Evolutionary conservation across 2,113 vertebrate genomes (phyloP), one percentile per base, ranked within the genome.

Genomic region (Gobiocypris rarus): DNA sequence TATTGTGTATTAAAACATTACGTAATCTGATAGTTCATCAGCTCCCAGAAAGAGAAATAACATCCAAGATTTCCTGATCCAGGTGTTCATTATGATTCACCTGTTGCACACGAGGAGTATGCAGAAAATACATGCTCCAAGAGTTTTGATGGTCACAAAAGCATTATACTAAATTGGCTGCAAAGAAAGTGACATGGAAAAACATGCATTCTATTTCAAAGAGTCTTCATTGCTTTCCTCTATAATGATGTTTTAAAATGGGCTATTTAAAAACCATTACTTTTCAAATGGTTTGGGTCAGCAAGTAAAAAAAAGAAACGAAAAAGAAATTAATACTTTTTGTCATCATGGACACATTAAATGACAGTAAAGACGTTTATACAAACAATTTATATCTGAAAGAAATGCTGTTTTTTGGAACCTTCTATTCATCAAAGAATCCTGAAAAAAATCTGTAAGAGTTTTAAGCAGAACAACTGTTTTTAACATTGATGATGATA

Each of bases 1-100:
- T 73, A n/a, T 48, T 48, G 38, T 73, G 70, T 45, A 43, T 71
- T 41, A 73, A 41, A 15, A 24, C 41, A 73, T n/a, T 24, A n/a
- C 26, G 41, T 73, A 48, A 45, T 45, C 70, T 26, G n/a, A 48
- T 24, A 73, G 41, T 73, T 73, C n/a, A 45, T 48, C 69, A 24
- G 41, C 69, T 14, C 22, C 70, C n/a, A n/a, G n/a, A 73, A 26
- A n/a, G 38, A 48, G 41, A 26, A 24, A 73, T n/a, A 73, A 26
- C 41, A 14, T 73, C 41, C 41, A 24, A 73, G 38, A 45, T 73
- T 26, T 73, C 11, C 41, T 24, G 26, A 48, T n/a, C 10, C 70
- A 70, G 31, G 67, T 70, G 67, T 70, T 70, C 67, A 41, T 41
- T 41, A 17, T 41, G 19, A 70, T 70, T 70, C 67, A 70, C 34